Base-by-base conservation (phyloP, 2,888 invertebrate species). In the Neoascia interrupta region DNA sequence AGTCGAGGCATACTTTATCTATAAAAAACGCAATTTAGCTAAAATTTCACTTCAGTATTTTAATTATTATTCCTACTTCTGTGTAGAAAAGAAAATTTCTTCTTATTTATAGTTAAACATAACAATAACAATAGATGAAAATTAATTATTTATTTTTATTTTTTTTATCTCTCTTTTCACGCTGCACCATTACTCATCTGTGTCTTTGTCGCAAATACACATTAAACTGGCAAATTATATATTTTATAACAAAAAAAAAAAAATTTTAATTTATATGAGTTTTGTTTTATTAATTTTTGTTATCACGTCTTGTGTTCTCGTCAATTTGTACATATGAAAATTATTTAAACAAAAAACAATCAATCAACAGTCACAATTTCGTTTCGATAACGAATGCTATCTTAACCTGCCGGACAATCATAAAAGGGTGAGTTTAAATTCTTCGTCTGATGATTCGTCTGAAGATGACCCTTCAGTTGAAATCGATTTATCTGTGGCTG, bases 351-450 rank as follows among this genome's bases (percentile, higher is more conserved):
- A n/a, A n/a, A n/a, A n/a, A n/a, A n/a, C n/a, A n/a, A n/a, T n/a
- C n/a, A n/a, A n/a, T n/a, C n/a, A n/a, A 86, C 94, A 99, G 97
- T 98, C 98, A 92, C 98, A 99, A 91, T 99, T 99, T 92, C 95
- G 98, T 90, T 99, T 99, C 92, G 99, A 99, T 92, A 98, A 98
- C 92, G 99, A 99, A 92, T 98, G 97, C 92, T 96, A 96, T 92
- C 93, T 97, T 91, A 96, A 95, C 91, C 93, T 98, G 88, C 97
- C 97, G 90, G 98, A 98, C 91, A 97, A 97, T 91, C 97, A 98
- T 91, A 97, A 96, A 93, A 93, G 97, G 96, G 98, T 97, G 95
- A 96, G 95, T 95, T 56, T 81, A 61, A 34, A 56, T 70, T 39
- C 74, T 68, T 70, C 81, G 37, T 13, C 49, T 36, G 47, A 37